phyloP scores from a whole-genome alignment of 2,797 vertebrate genomes.

The Phoxinus dragarum region DNA sequence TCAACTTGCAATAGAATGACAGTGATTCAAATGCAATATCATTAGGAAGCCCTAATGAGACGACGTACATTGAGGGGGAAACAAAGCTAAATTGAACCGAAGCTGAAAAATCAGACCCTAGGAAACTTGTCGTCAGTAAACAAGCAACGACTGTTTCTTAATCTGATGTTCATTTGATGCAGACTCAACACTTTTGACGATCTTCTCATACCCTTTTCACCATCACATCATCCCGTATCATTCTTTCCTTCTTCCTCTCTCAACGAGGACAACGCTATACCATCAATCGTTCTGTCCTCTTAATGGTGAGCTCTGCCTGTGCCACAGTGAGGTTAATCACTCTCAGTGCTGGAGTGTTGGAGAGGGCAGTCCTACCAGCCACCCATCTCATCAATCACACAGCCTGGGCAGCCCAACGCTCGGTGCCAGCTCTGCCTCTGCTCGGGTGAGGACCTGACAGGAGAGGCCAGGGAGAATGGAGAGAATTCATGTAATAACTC shows the following conservation, averaged over 20 bases:
- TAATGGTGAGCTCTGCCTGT: slow-evolving; percentile 81
- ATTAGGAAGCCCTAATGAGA: slow-evolving; percentile 2
- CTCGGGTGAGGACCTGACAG: slow-evolving; percentile 34
- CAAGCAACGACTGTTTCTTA: background rate
- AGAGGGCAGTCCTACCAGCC: slow-evolving; percentile 73
- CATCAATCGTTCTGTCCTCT: slow-evolving; percentile 85
- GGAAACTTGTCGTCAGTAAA: background rate
- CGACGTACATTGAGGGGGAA: background rate
- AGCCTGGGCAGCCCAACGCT: slow-evolving; percentile 37
- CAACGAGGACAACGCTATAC: slow-evolving; percentile 72
- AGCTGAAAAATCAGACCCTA: background rate
- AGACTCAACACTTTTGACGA: background rate
- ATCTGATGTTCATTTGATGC: slow-evolving; percentile 4
- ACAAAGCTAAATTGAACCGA: background rate
- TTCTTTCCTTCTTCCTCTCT: slow-evolving; percentile 35
- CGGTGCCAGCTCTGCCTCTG: slow-evolving; percentile 57
- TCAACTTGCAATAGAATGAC: background rate
- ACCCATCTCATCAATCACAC: slow-evolving; percentile 80
- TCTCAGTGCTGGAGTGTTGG: slow-evolving; percentile 75
- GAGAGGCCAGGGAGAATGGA: slow-evolving; percentile 17
- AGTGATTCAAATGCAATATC: background rate
- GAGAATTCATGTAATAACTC: background rate
- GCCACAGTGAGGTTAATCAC: slow-evolving; percentile 86
- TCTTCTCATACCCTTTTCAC: slow-evolving; percentile 16
- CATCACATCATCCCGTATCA: background rate